Percentiles rank a stretch among this genome's conserved stretches.
These are phyloP conservation scores for Metopolophium dirhodum DNA, from an alignment of 1,140 invertebrate genomes.

Conservation along the genomic window DNA sequence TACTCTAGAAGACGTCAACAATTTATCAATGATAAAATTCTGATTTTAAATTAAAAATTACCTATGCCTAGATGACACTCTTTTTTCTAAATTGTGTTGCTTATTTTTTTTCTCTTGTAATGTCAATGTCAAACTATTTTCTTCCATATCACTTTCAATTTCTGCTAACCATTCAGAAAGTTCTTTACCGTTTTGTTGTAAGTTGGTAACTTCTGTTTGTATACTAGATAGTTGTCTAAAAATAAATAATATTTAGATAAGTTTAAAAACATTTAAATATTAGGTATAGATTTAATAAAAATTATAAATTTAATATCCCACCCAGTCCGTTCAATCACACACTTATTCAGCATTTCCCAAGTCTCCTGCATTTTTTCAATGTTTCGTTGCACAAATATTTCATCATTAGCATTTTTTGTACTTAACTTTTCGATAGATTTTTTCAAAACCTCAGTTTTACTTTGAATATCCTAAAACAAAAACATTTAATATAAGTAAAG, in stretches of 20 bases:
- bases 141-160: slow-evolving; percentile 55
- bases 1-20: background rate
- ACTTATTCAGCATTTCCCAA: slow-evolving; percentile 48
- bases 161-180: slow-evolving; percentile 55
- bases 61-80: slow-evolving; percentile 50
- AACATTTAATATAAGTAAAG: background rate
- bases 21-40: background rate
- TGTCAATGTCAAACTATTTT: slow-evolving; percentile 44
- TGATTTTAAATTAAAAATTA: slow-evolving; percentile 14
- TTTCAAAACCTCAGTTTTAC: slow-evolving; percentile 17
- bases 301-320: slow-evolving; percentile 24
- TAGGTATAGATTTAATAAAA: background rate
- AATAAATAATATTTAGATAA: background rate
- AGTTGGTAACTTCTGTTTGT: slow-evolving; percentile 45
- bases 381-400: slow-evolving; percentile 36
- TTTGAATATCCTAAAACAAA: slow-evolving; percentile 37
- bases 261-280: background rate
- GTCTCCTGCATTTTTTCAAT: slow-evolving; percentile 32
- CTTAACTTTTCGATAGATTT: slow-evolving; percentile 30
- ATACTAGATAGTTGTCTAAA: slow-evolving; percentile 48
- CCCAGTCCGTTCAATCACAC: slow-evolving; percentile 45
- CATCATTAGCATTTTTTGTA: slow-evolving; percentile 43
- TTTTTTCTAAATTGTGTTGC: slow-evolving; percentile 39
- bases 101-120: slow-evolving; percentile 53
- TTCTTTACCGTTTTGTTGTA: slow-evolving; percentile 50